A percentile compares a stretch with the other conserved stretches of the same genome.
These are phyloP conservation scores for Salvelinus namaycush DNA, from an alignment of 2,113 vertebrate species.

Conservation along the genomic window DNA sequence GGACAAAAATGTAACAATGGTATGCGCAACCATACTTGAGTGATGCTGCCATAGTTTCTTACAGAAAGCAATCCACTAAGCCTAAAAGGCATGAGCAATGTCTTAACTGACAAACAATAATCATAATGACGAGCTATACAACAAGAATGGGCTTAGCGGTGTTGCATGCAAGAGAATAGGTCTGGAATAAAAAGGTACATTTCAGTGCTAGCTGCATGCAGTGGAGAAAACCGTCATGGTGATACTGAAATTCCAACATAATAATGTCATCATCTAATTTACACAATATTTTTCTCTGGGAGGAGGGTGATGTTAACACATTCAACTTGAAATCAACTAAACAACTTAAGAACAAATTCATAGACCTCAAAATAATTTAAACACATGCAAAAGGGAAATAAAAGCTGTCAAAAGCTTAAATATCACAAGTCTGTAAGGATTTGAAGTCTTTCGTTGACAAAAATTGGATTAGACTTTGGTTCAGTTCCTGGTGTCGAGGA, in stretches of 20 bases:
- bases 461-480: slow-evolving; percentile 58
- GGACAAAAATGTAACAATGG: not conserved
- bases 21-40: slow-evolving; percentile 44
- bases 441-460: slow-evolving; percentile 4
- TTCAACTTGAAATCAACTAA: slow-evolving; percentile 11
- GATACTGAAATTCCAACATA: slow-evolving; percentile 8
- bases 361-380: slow-evolving; percentile 18
- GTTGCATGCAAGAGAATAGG: slow-evolving; percentile 41
- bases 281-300: slow-evolving; percentile 13
- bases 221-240: slow-evolving; percentile 25
- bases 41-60: slow-evolving; percentile 30
- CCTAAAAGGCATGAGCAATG: slow-evolving; percentile 19
- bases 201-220: slow-evolving; percentile 41
- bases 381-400: slow-evolving; percentile 20
- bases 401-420: slow-evolving; percentile 1
- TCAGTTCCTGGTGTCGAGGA: slow-evolving; percentile 35
- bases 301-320: not conserved
- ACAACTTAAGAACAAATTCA: slow-evolving; percentile 7
- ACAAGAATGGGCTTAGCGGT: slow-evolving; percentile 15
- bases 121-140: slow-evolving; percentile 14
- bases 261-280: slow-evolving; percentile 21
- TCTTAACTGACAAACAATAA: slow-evolving; percentile 18
- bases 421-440: not conserved
- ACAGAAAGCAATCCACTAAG: slow-evolving; percentile 34
- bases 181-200: slow-evolving; percentile 21